phyloP scores from a whole-genome alignment of 2,797 vertebrate species.

The Tapera naevia region DNA sequence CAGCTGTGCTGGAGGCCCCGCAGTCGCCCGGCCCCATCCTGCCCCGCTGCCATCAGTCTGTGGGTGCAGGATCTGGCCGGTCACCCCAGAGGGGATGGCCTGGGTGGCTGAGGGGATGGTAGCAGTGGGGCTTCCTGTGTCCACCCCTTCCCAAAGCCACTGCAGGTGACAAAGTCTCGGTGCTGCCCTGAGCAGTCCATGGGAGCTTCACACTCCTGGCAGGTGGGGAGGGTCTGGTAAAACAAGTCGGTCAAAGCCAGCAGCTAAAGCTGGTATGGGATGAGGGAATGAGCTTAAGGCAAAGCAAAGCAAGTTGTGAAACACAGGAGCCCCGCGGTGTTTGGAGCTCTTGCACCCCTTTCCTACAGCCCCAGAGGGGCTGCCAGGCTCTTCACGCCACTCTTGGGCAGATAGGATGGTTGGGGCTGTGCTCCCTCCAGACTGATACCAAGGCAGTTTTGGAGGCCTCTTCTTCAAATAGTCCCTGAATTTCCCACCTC shows the following conservation, averaged over 20 bases:
- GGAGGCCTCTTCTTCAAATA: not conserved
- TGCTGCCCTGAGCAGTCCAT: accelerated
- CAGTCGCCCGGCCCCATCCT: not conserved
- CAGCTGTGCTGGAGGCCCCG: not conserved
- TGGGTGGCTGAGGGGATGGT: not conserved
- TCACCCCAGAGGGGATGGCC: not conserved
- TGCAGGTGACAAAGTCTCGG: accelerated
- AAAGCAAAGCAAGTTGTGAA: not conserved
- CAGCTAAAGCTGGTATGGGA: not conserved
- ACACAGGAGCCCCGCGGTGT: accelerated
- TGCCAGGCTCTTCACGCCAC: accelerated
- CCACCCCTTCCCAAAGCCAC: not conserved
- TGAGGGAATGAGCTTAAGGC: not conserved
- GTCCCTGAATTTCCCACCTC: not conserved
- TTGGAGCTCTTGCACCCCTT: not conserved
- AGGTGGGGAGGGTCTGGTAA: no score
- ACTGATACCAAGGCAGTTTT: accelerated
- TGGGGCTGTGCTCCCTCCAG: not conserved
- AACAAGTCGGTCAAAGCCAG: not conserved
- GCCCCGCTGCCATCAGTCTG: not conserved
- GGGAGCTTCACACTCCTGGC: not conserved
- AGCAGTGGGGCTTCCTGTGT: not conserved
- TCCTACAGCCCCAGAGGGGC: accelerated
- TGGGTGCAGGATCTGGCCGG: accelerated
- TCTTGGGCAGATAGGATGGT: accelerated